Evolutionary conservation across 2,113 vertebrate species (phyloP).

Genomic region (Nipponia nippon): DNA sequence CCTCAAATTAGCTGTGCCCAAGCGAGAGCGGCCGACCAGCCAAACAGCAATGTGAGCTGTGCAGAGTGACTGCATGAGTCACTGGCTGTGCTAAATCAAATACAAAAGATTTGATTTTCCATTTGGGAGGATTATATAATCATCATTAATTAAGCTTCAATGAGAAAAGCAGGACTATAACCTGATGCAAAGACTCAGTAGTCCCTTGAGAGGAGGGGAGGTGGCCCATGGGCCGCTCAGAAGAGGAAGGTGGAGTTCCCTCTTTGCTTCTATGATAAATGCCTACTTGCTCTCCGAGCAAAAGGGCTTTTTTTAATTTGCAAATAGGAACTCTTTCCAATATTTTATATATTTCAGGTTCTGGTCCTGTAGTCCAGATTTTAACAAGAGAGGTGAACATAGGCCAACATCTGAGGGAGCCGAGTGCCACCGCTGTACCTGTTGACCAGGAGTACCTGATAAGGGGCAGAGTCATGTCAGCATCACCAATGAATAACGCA

Average conservation of each 20-base stretch:
- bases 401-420: neutral
- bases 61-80: slow-evolving; percentile 11
- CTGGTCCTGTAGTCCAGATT: neutral
- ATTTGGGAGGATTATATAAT: slow-evolving; percentile 60
- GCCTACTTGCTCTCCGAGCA: neutral
- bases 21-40: neutral
- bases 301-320: neutral
- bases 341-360: neutral
- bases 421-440: neutral
- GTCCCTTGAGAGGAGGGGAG: neutral
- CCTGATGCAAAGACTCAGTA: neutral
- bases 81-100: slow-evolving; percentile 53
- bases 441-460: neutral
- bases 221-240: neutral
- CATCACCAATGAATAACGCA: neutral
- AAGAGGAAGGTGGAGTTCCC: neutral
- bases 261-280: neutral
- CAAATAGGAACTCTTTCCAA: neutral
- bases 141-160: slow-evolving; percentile 58
- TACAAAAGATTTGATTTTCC: slow-evolving; percentile 43
- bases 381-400: neutral
- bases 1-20: neutral
- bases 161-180: slow-evolving; percentile 27
- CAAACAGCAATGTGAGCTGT: neutral
- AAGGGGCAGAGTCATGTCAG: neutral